Conservation (phyloP, 2,888 invertebrate genomes). For the Chrysodeixis includens region DNA sequence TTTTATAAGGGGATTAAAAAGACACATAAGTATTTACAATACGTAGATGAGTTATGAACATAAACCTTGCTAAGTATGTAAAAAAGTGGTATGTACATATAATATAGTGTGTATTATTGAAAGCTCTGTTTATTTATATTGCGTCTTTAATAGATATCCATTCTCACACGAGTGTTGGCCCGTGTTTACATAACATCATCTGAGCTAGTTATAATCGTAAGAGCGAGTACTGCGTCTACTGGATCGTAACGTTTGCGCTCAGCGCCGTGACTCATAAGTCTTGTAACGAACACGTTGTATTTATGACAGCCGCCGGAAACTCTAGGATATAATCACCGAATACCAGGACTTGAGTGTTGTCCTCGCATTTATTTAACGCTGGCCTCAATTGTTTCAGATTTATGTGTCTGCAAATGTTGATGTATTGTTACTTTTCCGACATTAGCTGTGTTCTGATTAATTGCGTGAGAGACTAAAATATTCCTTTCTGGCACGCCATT, state of each 20-base stretch:
- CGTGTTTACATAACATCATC: conserved; percentile 54
- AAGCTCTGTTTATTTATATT: conserved; percentile 37
- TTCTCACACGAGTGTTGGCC: conserved; percentile 24
- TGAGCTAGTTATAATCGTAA: conserved; percentile 39
- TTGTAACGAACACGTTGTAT: conserved; percentile 68
- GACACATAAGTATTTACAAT: not conserved
- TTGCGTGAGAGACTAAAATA: conserved; percentile 14
- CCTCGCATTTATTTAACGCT: conserved; percentile 50
- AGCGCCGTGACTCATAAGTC: conserved; percentile 75
- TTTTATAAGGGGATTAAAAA: no score
- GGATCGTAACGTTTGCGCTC: conserved; percentile 65
- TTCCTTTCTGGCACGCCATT: conserved; percentile 5
- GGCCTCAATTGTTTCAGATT: conserved; percentile 54
- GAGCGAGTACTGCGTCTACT: conserved; percentile 17
- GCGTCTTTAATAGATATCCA: conserved; percentile 23
- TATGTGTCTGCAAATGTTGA: conserved; percentile 43
- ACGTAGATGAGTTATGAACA: not conserved
- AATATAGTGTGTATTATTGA: conserved; percentile 30
- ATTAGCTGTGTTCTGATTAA: conserved; percentile 40
- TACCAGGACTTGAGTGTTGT: conserved; percentile 49
- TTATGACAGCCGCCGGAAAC: conserved; percentile 77
- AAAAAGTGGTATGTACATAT: not conserved
- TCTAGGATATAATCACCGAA: conserved; percentile 55
- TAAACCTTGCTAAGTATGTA: not conserved
- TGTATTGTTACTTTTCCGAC: conserved; percentile 40